These are phyloP conservation scores for Tauraco erythrolophus DNA, from an alignment of 2,113 vertebrate genomes.

Conservation along the genomic window DNA sequence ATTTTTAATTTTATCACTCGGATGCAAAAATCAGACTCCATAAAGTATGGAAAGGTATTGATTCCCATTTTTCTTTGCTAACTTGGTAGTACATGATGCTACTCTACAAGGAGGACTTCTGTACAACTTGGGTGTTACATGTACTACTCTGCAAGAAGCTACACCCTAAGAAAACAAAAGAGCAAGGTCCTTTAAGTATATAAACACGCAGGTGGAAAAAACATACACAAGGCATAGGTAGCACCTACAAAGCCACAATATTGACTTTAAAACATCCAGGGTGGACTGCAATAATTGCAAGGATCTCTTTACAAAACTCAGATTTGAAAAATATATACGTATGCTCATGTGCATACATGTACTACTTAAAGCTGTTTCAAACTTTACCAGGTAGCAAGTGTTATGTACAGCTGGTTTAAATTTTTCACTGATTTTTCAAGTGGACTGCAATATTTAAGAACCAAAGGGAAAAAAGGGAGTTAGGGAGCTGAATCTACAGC, in stretches of 20 bases:
- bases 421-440: background rate
- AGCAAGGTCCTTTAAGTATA: background rate
- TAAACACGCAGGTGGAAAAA: background rate
- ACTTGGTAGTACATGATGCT: background rate
- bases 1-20: background rate
- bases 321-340: fast-evolving
- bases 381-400: background rate
- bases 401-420: background rate
- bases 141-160: background rate
- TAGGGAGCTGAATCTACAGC: background rate
- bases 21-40: background rate
- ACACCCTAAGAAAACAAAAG: background rate
- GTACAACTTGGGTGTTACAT: background rate
- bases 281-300: background rate
- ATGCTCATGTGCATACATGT: fast-evolving
- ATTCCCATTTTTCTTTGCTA: background rate
- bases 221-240: background rate
- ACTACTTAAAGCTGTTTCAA: background rate
- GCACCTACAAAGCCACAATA: background rate
- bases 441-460: background rate
- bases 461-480: background rate
- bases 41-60: fast-evolving
- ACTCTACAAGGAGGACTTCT: background rate
- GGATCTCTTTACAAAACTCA: background rate
- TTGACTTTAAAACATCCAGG: background rate